Evolutionary conservation across 2,888 invertebrate species (phyloP).

Genomic region (Nephrotoma flavescens): DNA sequence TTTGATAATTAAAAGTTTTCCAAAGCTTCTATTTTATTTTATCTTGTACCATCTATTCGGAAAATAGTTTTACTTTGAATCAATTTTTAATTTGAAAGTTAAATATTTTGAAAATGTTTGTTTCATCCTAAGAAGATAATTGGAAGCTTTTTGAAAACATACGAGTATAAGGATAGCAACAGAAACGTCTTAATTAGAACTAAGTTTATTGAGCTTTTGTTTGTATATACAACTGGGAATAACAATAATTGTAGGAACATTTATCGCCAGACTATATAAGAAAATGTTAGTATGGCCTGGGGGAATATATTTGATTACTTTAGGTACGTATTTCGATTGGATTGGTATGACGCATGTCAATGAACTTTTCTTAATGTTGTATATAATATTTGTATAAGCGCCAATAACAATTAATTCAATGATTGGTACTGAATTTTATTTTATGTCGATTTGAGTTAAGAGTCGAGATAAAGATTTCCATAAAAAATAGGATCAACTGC

Average conservation of each 20-base stretch:
- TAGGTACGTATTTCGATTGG: neutral
- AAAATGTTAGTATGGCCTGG: neutral
- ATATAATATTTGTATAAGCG: neutral
- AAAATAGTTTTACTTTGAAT: neutral
- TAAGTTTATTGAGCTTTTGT: neutral
- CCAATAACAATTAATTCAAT: neutral
- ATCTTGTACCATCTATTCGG: too few species aligned
- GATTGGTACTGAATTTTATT: neutral
- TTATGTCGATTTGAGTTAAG: neutral
- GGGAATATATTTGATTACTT: neutral
- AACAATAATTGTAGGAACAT: neutral
- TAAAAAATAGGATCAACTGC: neutral
- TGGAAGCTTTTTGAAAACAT: neutral
- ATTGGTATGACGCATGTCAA: neutral
- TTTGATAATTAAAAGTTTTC: neutral
- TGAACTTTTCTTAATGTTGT: neutral
- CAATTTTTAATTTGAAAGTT: neutral
- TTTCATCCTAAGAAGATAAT: neutral
- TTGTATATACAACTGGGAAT: neutral
- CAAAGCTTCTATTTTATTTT: neutral
- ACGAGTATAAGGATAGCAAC: neutral
- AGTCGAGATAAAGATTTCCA: neutral
- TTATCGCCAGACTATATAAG: neutral
- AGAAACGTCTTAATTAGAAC: neutral
- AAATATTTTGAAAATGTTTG: neutral